phyloP scores from a whole-genome alignment of 2,797 vertebrate genomes.

The Scomberomorus guttatus region DNA sequence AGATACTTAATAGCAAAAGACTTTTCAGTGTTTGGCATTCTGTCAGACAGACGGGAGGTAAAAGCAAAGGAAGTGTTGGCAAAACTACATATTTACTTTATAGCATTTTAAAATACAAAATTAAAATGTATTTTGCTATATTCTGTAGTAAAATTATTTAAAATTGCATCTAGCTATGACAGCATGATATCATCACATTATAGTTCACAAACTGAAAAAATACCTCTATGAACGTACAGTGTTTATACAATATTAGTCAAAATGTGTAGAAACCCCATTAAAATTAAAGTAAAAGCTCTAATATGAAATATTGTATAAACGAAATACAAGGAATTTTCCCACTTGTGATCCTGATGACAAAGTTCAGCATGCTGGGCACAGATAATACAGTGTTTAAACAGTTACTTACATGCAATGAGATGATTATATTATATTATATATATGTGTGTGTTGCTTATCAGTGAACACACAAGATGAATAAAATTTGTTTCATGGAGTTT shows the following conservation, averaged over 20 bases:
- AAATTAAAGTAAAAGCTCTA: not conserved
- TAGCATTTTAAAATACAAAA: not conserved
- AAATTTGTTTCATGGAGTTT: not conserved
- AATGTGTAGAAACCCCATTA: not conserved
- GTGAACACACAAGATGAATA: not conserved
- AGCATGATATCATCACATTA: not conserved
- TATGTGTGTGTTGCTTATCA: not conserved
- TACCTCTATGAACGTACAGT: not conserved
- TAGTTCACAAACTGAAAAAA: not conserved
- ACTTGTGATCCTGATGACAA: not conserved
- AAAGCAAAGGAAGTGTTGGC: not conserved
- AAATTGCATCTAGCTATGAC: not conserved
- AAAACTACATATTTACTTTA: not conserved
- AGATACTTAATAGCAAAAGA: not conserved
- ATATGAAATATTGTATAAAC: not conserved
- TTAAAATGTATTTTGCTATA: not conserved
- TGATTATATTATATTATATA: too few relatives aligned
- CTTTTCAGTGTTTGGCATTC: not conserved
- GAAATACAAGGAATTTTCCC: not conserved
- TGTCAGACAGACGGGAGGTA: not conserved
- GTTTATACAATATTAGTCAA: conserved; percentile 8
- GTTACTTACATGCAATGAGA: not conserved
- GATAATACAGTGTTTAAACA: conserved; percentile 8
- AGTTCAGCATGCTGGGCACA: not conserved
- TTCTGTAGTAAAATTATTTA: not conserved